A percentile compares a stretch with the other conserved stretches of the same genome.
Evolutionary conservation across 1,140 invertebrate genomes (phyloP).

Genomic region (Anthonomus grandis): DNA sequence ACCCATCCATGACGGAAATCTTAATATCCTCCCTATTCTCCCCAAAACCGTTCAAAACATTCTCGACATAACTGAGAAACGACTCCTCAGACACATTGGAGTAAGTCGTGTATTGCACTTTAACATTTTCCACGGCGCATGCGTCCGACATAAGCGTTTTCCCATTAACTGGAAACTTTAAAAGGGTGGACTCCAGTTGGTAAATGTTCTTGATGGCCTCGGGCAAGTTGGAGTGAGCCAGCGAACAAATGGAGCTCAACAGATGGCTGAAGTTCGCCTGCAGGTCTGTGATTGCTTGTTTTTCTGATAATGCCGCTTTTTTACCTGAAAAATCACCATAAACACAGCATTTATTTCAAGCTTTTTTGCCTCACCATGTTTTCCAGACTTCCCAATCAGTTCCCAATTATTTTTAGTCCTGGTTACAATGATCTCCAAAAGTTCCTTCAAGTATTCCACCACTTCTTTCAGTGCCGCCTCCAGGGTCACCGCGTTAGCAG

Average conservation of each 20-base stretch:
- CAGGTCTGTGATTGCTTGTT: conserved; percentile 23
- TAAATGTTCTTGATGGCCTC: conserved; percentile 25
- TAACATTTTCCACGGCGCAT: conserved; percentile 14
- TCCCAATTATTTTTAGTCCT: conserved; percentile 8
- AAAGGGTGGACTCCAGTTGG: conserved; percentile 28
- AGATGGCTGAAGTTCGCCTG: conserved; percentile 29
- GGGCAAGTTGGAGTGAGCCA: conserved; percentile 25
- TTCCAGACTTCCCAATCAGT: neutral
- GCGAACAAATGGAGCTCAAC: conserved; percentile 24
- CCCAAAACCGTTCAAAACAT: conserved; percentile 21
- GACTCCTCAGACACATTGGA: conserved; percentile 2
- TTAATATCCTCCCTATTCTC: conserved; percentile 23
- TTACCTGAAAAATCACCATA: neutral
- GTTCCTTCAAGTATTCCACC: conserved; percentile 25
- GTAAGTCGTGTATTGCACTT: conserved; percentile 13
- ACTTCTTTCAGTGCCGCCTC: conserved; percentile 16
- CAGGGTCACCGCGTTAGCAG: conserved; percentile 22
- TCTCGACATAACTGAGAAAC: conserved; percentile 17
- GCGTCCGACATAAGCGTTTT: conserved; percentile 26
- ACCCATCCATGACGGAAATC: conserved; percentile 12
- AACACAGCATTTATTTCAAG: no score
- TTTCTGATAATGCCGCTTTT: conserved; percentile 17
- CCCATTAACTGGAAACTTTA: conserved; percentile 34
- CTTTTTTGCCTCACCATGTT: neutral
- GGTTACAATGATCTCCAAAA: conserved; percentile 30